Percentiles rank a stretch among this genome's conserved stretches.
Evolutionary conservation across 1,140 invertebrate genomes (phyloP).

Genomic region (Drosophila setifemur): DNA sequence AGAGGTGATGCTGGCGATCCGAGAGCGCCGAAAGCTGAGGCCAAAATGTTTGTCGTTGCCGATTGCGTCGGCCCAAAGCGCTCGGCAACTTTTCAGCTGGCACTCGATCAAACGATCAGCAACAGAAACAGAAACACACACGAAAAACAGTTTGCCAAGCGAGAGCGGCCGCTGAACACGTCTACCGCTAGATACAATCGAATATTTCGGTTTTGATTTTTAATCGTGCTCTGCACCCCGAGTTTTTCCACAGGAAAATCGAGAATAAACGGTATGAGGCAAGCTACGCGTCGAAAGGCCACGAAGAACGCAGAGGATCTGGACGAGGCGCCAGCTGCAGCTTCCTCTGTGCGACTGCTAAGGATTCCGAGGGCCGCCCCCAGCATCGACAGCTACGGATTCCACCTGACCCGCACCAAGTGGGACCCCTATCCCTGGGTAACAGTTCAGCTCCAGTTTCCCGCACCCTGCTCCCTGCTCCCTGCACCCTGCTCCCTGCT

Average conservation of each 20-base stretch:
- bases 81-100: conserved; percentile 38
- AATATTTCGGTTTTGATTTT: conserved; percentile 3
- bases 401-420: conserved; percentile 86
- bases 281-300: background rate
- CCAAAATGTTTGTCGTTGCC: conserved; percentile 42
- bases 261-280: conserved; percentile 25
- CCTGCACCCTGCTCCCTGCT: too few relatives aligned
- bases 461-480: conserved; percentile 5
- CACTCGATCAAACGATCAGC: conserved; percentile 4
- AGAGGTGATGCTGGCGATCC: conserved; percentile 39
- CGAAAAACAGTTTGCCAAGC: conserved; percentile 55
- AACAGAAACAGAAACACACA: conserved; percentile 17
- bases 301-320: background rate
- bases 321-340: background rate
- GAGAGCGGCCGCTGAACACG: conserved; percentile 56
- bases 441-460: conserved; percentile 21
- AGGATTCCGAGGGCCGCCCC: conserved; percentile 73
- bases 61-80: conserved; percentile 38
- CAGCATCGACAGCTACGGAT: conserved; percentile 83
- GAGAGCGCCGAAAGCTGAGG: conserved; percentile 31
- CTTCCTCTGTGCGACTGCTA: conserved; percentile 69
- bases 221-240: background rate
- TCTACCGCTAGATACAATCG: conserved; percentile 12
- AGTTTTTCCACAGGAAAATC: conserved; percentile 12
- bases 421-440: conserved; percentile 90